A percentile compares a stretch with the other conserved stretches of the same genome.
Evolutionary conservation across 1,140 invertebrate species (phyloP).

Genomic region (Adoxophyes honmai): DNA sequence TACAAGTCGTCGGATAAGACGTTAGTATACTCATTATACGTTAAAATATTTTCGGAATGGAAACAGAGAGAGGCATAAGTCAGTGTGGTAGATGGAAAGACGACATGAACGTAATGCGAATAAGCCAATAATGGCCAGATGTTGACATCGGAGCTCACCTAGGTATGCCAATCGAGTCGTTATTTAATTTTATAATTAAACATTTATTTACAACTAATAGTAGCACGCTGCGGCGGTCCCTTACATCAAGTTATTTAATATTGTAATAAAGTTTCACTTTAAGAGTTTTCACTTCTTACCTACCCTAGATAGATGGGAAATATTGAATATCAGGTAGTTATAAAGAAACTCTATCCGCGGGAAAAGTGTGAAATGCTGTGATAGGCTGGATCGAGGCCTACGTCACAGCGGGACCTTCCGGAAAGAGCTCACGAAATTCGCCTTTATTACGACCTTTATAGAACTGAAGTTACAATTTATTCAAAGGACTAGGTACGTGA

Average conservation of each 20-base stretch:
- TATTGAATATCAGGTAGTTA: slow-evolving; percentile 57
- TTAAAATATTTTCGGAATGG: no score
- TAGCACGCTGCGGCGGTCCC: neutral
- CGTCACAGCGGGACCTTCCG: slow-evolving; percentile 40
- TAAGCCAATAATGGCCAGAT: no score
- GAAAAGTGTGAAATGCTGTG: slow-evolving; percentile 64
- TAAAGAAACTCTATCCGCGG: slow-evolving; percentile 62
- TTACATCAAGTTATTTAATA: slow-evolving; percentile 16
- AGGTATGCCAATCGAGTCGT: no score
- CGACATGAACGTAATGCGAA: no score
- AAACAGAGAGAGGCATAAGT: no score
- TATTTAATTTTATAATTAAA: no score
- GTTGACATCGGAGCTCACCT: no score
- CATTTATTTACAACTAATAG: no score
- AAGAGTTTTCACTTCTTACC: slow-evolving; percentile 41
- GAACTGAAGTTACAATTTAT: slow-evolving; percentile 34
- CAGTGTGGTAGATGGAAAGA: no score
- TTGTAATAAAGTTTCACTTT: slow-evolving; percentile 48
- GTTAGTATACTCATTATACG: no score
- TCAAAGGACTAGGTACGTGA: neutral
- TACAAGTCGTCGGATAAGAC: no score
- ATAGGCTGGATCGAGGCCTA: slow-evolving; percentile 43
- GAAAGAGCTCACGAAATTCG: slow-evolving; percentile 30
- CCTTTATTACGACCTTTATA: slow-evolving; percentile 33
- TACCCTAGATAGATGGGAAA: slow-evolving; percentile 18